These are phyloP conservation scores for Crambe crambe DNA, from an alignment of 37 sponge, comb jelly and placozoan genomes.

Conservation along the genomic window DNA sequence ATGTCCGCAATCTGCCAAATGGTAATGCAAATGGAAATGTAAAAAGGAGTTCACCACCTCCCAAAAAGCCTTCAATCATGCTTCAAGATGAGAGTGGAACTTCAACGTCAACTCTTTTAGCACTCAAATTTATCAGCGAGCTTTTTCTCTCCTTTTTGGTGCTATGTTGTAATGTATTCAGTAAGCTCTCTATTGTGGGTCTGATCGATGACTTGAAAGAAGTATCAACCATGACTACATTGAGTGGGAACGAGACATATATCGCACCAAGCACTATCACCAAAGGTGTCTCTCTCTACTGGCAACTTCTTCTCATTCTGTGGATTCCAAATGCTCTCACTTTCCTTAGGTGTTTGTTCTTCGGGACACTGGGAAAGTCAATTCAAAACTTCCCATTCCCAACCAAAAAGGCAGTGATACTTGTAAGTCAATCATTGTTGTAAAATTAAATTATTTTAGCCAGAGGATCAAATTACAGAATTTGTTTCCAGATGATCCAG, in stretches of 20 bases:
- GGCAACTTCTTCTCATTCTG: conserved; percentile 70
- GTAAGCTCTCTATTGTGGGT: conserved; percentile 71
- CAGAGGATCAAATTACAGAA: background rate
- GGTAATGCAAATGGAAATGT: no score
- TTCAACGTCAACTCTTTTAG: no score
- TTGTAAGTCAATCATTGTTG: no score
- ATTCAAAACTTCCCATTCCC: conserved; percentile 77
- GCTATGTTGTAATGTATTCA: conserved; percentile 37
- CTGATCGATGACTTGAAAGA: no score
- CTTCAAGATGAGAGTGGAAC: no score
- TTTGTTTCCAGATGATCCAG: background rate
- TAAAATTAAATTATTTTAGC: no score
- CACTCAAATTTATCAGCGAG: conserved; percentile 25
- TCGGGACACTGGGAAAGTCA: conserved; percentile 73
- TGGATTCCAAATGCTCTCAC: conserved; percentile 66
- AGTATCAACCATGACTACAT: no score
- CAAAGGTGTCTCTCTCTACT: conserved; percentile 31
- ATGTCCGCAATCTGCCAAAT: no score
- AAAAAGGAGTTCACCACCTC: no score
- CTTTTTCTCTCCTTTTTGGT: conserved; percentile 35
- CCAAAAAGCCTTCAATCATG: no score
- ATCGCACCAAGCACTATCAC: background rate
- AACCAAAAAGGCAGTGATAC: conserved; percentile 28
- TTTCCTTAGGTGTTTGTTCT: conserved; percentile 50
- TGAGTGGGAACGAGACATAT: no score